phyloP scores from a whole-genome alignment of 2,797 vertebrate species.

The Poecilia velifera region DNA sequence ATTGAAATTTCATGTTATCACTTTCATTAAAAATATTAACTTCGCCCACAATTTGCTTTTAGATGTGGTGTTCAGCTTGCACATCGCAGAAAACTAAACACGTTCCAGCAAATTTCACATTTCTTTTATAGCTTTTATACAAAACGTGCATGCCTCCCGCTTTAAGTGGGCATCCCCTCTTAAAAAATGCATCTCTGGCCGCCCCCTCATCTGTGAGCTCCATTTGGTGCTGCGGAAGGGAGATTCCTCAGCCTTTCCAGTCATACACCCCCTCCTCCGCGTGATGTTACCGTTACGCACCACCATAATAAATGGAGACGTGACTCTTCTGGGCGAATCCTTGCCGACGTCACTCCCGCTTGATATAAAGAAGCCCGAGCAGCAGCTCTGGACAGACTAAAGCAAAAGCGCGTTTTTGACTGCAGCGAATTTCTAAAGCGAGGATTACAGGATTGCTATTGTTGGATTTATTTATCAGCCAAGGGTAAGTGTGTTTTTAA shows the following conservation, averaged over 20 bases:
- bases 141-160: slow-evolving; percentile 44
- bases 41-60: neutral
- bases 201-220: slow-evolving; percentile 62
- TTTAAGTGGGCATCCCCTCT: slow-evolving; percentile 67
- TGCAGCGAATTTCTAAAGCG: slow-evolving; percentile 25
- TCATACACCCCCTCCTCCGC: slow-evolving; percentile 59
- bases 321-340: slow-evolving; percentile 81
- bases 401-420: slow-evolving; percentile 51
- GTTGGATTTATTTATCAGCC: slow-evolving; percentile 44
- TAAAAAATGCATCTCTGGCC: slow-evolving; percentile 49
- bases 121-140: slow-evolving; percentile 19
- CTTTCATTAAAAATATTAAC: neutral
- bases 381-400: slow-evolving; percentile 44
- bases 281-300: slow-evolving; percentile 77
- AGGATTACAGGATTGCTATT: slow-evolving; percentile 67
- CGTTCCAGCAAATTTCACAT: slow-evolving; percentile 5
- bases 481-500: slow-evolving; percentile 67
- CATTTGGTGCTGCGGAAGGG: slow-evolving; percentile 77
- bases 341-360: slow-evolving; percentile 78
- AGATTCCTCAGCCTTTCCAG: slow-evolving; percentile 77
- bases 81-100: neutral
- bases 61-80: neutral
- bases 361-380: slow-evolving; percentile 77
- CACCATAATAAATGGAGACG: slow-evolving; percentile 75
- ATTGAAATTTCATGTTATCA: neutral